Conservation (phyloP, 1,140 invertebrate species). For the Scaptomyza pallida region DNA sequence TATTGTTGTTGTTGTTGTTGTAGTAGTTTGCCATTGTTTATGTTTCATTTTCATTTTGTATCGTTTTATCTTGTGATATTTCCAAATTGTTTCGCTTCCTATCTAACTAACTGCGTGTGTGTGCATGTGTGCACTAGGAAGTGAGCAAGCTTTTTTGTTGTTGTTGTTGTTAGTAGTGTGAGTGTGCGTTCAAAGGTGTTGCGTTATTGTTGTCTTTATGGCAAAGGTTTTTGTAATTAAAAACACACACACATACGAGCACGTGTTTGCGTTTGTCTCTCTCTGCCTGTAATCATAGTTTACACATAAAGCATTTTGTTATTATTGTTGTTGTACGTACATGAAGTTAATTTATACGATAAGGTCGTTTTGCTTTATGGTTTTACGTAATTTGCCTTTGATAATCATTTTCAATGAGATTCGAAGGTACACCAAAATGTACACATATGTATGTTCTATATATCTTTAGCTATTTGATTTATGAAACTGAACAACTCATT, state of each 20-base stretch:
- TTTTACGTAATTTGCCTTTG: constrained; percentile 78
- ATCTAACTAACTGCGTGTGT: constrained; percentile 1
- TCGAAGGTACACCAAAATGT: not conserved
- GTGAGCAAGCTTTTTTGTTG: constrained; percentile 61
- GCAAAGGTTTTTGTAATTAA: constrained; percentile 60
- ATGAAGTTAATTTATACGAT: constrained; percentile 73
- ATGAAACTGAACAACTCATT: not conserved
- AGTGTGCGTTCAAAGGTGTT: constrained; percentile 68
- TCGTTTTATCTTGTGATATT: constrained; percentile 49
- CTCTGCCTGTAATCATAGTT: constrained; percentile 67
- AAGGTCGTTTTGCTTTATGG: constrained; percentile 78
- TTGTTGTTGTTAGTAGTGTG: too few species aligned
- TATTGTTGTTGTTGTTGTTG: constrained; percentile 23
- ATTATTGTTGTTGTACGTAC: constrained; percentile 57
- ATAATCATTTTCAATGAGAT: constrained; percentile 71
- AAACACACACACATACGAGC: constrained; percentile 32
- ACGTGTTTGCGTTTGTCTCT: constrained; percentile 25
- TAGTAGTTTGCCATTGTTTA: constrained; percentile 44
- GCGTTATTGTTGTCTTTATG: constrained; percentile 21
- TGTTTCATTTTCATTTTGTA: constrained; percentile 58
- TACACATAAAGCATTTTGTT: constrained; percentile 72
- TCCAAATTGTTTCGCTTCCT: constrained; percentile 14
- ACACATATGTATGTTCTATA: not conserved
- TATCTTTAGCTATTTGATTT: not conserved
- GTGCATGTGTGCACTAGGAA: constrained; percentile 55